Base-by-base conservation (phyloP, 2,888 invertebrate species). In the Dione vanillae region DNA sequence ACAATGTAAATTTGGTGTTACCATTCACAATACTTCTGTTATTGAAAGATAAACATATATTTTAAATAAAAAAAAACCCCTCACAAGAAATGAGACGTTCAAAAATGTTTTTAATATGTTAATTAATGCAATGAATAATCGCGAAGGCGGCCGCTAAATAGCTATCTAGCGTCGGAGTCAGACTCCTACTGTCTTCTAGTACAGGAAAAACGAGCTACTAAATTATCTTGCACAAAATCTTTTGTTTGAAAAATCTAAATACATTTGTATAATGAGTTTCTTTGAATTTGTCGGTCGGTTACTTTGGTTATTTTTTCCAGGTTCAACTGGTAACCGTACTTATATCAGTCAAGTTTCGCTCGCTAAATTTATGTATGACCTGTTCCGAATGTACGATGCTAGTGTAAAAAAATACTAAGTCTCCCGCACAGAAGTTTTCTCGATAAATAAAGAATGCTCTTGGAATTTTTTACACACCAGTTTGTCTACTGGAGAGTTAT, bases 351-450 rank as follows among this genome's bases (percentile, higher is more conserved):
- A 75, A 75, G 74, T 52, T 75, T 20, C 71, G 65, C 70, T 61
- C 72, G 68, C 40, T 74, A 69, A 77, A 78, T 78, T 78, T 78
- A 78, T 78, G 76, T 75, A 75, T 75, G 74, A 71, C 72, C 71
- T 72, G 69, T 67, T 73, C 70, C 65, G 67, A 74, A 76, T 75
- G 71, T 73, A 70, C 67, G 73, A 66, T 64, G 67, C 47, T 56
- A 69, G 56, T 56, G 62, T 52, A 70, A 73, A 72, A 74, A 75
- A 76, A 75, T 61, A 69, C 64, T 37, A 67, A 54, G 51, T 72
- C 64, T 62, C 20, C 51, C 62, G 64, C 62, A 54, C 69, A 59
- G 71, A 74, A 69, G 45, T 72, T 71, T 65, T 71, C 19, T 52
- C 66, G 51, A 71, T 74, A 72, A 74, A 74, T 69, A 74, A 69